Evolutionary conservation across 2,113 vertebrate species (phyloP).

Genomic region (Phaetusa simplex): DNA sequence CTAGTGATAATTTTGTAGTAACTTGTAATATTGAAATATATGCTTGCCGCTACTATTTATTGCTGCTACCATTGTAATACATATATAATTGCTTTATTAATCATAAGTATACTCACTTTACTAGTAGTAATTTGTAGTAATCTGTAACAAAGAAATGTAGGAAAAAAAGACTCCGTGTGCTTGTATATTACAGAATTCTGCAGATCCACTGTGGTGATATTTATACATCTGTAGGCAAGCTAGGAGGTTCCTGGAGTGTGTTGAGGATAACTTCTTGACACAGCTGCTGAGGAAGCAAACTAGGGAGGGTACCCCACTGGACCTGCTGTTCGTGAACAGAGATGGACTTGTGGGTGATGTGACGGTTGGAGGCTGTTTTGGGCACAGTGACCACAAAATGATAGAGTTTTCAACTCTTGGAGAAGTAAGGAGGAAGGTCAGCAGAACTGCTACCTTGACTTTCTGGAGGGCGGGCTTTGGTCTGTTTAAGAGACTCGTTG

Average conservation of each 20-base stretch:
- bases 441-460: no score
- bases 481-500: no score
- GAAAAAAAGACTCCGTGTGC: not conserved
- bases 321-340: not conserved
- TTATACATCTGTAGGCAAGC: not conserved
- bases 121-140: not conserved
- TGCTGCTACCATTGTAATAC: not conserved
- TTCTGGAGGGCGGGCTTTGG: no score
- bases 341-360: not conserved
- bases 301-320: not conserved
- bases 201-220: not conserved
- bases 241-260: not conserved
- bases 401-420: no score
- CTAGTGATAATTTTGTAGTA: not conserved
- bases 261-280: not conserved
- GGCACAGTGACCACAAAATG: no score
- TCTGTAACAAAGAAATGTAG: not conserved
- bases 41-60: not conserved
- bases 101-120: not conserved
- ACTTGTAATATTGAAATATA: not conserved
- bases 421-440: no score
- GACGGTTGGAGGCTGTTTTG: not conserved
- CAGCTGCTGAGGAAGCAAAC: not conserved
- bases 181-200: accelerated
- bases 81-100: not conserved